These are phyloP conservation scores for Astreopora myriophthalma DNA, from an alignment of 64 coral and sea anemone genomes.

Conservation along the genomic window DNA sequence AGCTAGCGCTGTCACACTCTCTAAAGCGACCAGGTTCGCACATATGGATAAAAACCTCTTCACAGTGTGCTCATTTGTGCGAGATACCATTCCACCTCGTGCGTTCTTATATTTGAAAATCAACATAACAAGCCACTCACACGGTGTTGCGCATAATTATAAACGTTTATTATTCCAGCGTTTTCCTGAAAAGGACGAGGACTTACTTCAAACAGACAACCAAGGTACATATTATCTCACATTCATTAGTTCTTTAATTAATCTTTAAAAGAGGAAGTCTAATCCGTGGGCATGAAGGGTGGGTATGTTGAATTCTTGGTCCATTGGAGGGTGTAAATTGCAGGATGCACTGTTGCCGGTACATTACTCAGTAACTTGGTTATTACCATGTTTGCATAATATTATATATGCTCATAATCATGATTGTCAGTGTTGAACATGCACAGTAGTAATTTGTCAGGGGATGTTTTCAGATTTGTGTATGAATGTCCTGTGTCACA, in stretches of 20 bases:
- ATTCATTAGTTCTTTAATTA: background rate
- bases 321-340: no score
- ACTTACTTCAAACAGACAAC: background rate
- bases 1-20: no score
- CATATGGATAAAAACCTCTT: no score
- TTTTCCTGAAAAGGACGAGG: background rate
- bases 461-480: conserved; percentile 14
- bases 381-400: no score
- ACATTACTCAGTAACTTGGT: no score
- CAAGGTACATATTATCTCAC: background rate
- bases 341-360: no score
- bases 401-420: no score
- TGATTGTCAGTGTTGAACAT: no score
- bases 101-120: background rate
- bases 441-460: background rate
- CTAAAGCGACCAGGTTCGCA: no score
- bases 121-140: background rate
- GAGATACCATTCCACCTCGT: background rate
- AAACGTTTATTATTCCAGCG: background rate
- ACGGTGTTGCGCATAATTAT: background rate
- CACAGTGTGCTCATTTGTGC: no score
- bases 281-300: no score
- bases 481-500: conserved; percentile 20
- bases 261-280: background rate
- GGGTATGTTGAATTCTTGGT: no score